Conservation (phyloP, 2,113 vertebrate genomes). For the Hucho hucho region DNA sequence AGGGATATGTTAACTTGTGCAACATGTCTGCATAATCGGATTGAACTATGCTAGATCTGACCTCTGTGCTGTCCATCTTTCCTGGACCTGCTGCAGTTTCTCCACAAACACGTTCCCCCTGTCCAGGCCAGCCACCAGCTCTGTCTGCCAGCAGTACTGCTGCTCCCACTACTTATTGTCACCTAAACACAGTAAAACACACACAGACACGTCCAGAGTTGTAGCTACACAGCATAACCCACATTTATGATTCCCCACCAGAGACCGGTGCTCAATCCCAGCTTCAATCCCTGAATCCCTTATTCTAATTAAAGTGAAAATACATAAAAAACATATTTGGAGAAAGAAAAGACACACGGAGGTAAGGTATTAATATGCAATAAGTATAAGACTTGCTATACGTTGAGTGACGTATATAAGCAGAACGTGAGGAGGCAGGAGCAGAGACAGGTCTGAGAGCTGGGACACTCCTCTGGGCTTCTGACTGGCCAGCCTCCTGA, state of each 20-base stretch:
- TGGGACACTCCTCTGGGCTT: conserved; percentile 66
- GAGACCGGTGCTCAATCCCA: too few species aligned
- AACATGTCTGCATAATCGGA: background rate
- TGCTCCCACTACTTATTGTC: conserved; percentile 80
- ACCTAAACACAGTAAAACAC: conserved; percentile 58
- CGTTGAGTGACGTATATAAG: conserved; percentile 64
- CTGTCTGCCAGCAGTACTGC: conserved; percentile 69
- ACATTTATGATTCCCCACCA: too few species aligned
- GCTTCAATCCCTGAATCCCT: too few species aligned
- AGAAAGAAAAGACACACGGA: too few species aligned
- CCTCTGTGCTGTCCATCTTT: conserved; percentile 51
- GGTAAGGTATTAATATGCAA: too few species aligned
- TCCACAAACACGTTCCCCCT: conserved; percentile 68
- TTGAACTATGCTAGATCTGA: conserved; percentile 31
- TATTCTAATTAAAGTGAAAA: too few species aligned
- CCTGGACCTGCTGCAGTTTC: conserved; percentile 70
- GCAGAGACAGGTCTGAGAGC: conserved; percentile 52
- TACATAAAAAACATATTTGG: too few species aligned
- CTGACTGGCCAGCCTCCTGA: conserved; percentile 58
- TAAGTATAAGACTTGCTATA: conserved; percentile 25
- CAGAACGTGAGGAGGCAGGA: conserved; percentile 62
- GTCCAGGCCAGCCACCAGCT: conserved; percentile 70
- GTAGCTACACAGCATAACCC: too few species aligned
- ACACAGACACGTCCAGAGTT: conserved; percentile 11
- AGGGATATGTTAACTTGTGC: too few species aligned